phyloP scores from a whole-genome alignment of 2,888 invertebrate genomes.

The Zhuqinia jingwanae region DNA sequence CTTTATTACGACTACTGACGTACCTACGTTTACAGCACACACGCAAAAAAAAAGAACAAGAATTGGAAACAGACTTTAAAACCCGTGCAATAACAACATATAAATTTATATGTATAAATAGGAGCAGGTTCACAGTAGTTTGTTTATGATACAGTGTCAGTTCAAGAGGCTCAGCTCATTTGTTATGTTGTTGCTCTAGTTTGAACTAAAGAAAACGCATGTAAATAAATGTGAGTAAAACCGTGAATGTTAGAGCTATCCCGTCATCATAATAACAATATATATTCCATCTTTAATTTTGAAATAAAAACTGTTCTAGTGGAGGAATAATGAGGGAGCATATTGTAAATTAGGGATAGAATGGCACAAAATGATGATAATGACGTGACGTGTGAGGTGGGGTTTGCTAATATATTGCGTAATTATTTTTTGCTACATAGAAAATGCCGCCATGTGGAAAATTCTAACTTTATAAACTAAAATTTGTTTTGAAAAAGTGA shows the following conservation, averaged over 20 bases:
- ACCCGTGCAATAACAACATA: neutral
- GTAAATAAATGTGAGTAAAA: neutral
- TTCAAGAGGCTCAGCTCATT: conserved; percentile 16
- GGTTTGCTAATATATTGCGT: conserved; percentile 41
- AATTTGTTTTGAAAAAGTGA: no score
- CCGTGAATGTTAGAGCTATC: neutral
- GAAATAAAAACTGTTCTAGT: neutral
- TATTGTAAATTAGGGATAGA: conserved; percentile 29
- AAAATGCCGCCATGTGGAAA: conserved; percentile 12
- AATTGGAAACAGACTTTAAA: conserved; percentile 1
- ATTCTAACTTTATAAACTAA: no score
- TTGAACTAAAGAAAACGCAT: neutral
- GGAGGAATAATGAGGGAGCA: neutral
- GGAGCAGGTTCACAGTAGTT: conserved; percentile 20
- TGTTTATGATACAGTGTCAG: conserved; percentile 66
- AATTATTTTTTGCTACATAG: conserved; percentile 10
- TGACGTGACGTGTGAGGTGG: conserved; percentile 43
- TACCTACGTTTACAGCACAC: neutral
- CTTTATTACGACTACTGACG: neutral
- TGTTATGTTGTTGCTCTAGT: conserved; percentile 32
- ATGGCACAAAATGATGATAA: conserved; percentile 44
- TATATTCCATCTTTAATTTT: neutral
- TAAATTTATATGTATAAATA: conserved; percentile 1
- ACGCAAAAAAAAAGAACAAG: conserved; percentile 10
- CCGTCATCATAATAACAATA: neutral